phyloP scores from a whole-genome alignment of 2,888 invertebrate genomes.

The Cataglyphis cursor region DNA sequence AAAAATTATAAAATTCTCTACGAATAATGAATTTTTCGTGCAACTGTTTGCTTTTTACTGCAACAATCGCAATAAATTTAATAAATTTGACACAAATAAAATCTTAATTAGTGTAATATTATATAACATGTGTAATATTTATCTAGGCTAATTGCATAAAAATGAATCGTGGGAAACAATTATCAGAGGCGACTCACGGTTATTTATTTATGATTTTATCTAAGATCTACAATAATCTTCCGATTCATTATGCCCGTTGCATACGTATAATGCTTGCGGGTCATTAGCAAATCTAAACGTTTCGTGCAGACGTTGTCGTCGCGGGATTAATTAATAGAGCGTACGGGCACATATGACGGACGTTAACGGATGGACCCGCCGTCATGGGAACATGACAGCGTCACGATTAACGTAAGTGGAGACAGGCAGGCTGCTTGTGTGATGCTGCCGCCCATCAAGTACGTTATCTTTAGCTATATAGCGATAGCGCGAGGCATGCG shows the following conservation, averaged over 20 bases:
- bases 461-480: conserved; percentile 42
- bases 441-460: conserved; percentile 23
- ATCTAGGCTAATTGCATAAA: background rate
- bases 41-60: background rate
- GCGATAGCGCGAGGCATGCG: conserved; percentile 1
- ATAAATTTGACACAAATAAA: background rate
- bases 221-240: background rate
- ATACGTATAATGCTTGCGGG: background rate
- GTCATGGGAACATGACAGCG: conserved; percentile 29
- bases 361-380: conserved; percentile 31
- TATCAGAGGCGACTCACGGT: background rate
- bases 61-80: background rate
- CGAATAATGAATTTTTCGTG: background rate
- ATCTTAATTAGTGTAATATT: background rate
- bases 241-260: background rate
- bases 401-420: conserved; percentile 46
- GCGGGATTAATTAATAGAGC: conserved; percentile 45
- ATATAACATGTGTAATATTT: background rate
- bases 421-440: conserved; percentile 24
- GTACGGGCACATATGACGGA: conserved; percentile 15
- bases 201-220: conserved; percentile 15
- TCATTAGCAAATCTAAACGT: conserved; percentile 49
- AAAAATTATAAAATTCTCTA: background rate
- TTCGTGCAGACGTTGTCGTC: conserved; percentile 30
- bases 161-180: background rate